Evolutionary conservation across 1,140 invertebrate species (phyloP), one percentile per base, ranked within the genome.

Genomic region (Pogonognathellus flavescens): DNA sequence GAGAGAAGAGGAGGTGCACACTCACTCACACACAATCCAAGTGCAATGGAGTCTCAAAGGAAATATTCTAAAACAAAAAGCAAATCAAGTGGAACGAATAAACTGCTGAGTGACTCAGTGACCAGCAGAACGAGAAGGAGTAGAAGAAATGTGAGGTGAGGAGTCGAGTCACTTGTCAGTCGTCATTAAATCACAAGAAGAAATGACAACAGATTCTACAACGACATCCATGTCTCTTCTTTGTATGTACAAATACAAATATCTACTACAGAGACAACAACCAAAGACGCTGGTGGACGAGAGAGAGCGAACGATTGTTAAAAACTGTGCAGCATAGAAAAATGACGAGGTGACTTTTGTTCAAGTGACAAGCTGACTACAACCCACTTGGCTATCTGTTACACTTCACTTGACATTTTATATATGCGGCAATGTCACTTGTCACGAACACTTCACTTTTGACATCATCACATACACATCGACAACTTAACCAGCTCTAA

Each of bases 361-460:
- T 1, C 10, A 13, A 22, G 22, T 31, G 62, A 31, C 22, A 14
- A 11, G 20, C 25, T 13, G 6, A 66, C 7, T 31, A 10, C 1
- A 25, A 25, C 18, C 55, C 55, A 66, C 22, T 60, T 60, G 59
- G 62, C 62, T 66, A 66, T 66, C 62, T 66, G 62, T 66, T 66
- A 66, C 62, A 66, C 62, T 66, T 66, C 22, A 66, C 18, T 66
- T 66, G 62, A 66, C 62, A 31, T 66, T 66, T 25, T 25, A 66
- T 66, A 25, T 25, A 66, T 6, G 31, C 31, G 31, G 31, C 31
- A 41, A 41, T 41, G 11, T 25, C 62, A 66, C 62, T 66, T 66
- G 62, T 66, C 62, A 66, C 14, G 31, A 41, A 41, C 2, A 41
- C 31, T 41, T 41, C 31, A 41, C 62, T 18, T 25, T 25, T 66